A percentile compares a stretch with the other conserved stretches of the same genome.
Evolutionary conservation across 2,888 invertebrate genomes (phyloP).

Genomic region (Caenorhabditis zanzibari): DNA sequence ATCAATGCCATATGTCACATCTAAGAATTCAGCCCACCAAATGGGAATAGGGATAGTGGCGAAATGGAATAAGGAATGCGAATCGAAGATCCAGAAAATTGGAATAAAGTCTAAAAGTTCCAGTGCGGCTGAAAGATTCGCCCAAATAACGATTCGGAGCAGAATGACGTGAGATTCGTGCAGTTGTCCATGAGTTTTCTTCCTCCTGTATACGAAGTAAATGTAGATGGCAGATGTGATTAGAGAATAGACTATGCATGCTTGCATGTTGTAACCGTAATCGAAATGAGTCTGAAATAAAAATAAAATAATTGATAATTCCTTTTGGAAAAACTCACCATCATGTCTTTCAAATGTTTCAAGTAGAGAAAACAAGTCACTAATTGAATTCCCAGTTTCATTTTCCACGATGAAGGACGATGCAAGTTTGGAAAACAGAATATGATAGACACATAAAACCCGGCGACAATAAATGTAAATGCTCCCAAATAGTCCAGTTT

Average conservation of each 20-base stretch:
- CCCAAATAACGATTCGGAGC: conserved; percentile 66
- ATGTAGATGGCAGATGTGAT: conserved; percentile 70
- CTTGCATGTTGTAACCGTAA: conserved; percentile 78
- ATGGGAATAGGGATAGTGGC: conserved; percentile 77
- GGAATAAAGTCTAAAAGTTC: conserved; percentile 79
- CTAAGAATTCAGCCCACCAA: conserved; percentile 68
- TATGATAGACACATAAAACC: conserved; percentile 70
- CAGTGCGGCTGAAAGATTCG: conserved; percentile 66
- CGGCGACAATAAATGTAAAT: conserved; percentile 59
- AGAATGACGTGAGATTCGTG: conserved; percentile 65
- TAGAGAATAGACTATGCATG: conserved; percentile 70
- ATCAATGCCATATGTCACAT: conserved; percentile 10
- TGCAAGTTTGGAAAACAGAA: conserved; percentile 55
- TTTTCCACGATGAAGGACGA: neutral
- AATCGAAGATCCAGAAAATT: conserved; percentile 77
- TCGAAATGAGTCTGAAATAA: conserved; percentile 71
- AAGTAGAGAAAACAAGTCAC: conserved; percentile 40
- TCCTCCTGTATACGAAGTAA: conserved; percentile 45
- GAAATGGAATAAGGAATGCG: conserved; percentile 79
- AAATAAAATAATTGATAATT: neutral
- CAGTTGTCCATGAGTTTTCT: conserved; percentile 20
- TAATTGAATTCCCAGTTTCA: neutral
- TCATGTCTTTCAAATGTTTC: conserved; percentile 59
- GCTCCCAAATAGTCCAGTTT: conserved; percentile 79
- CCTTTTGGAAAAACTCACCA: conserved; percentile 43